A percentile compares a stretch with the other conserved stretches of the same genome.
Conservation (phyloP, 1,140 invertebrate species). For the Apis florea region DNA sequence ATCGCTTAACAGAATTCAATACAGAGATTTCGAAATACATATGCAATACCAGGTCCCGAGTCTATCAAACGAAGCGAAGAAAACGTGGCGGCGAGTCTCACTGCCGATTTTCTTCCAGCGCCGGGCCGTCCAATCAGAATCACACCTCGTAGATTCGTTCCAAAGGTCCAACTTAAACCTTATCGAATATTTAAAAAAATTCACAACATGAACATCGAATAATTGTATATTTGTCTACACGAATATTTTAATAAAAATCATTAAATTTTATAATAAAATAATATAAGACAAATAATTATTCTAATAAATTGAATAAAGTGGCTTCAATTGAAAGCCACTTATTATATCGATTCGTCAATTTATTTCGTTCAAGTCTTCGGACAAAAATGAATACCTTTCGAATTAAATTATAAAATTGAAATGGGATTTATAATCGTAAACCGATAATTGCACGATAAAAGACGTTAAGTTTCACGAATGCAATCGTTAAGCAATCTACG, state of each 20-base stretch:
- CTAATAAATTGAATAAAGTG: no score
- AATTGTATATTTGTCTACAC: no score
- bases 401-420: no score
- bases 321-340: no score
- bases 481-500: constrained; percentile 1
- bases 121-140: constrained; percentile 89
- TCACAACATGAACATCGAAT: not conserved
- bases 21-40: not conserved
- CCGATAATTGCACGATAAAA: not conserved
- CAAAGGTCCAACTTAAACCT: constrained; percentile 75
- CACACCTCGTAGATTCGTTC: constrained; percentile 76
- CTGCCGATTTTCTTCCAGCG: constrained; percentile 88
- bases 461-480: not conserved
- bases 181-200: not conserved
- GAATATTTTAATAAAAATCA: no score
- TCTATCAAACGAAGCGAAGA: constrained; percentile 85
- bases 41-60: constrained; percentile 71
- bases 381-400: no score
- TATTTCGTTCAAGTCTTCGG: no score
- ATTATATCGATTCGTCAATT: no score
- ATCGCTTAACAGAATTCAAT: no score
- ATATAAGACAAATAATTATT: no score
- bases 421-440: not conserved
- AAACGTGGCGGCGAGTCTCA: constrained; percentile 86
- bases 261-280: no score